These are phyloP conservation scores for Mustela lutreola DNA, from an alignment of 2,113 vertebrate genomes.

Conservation along the genomic window DNA sequence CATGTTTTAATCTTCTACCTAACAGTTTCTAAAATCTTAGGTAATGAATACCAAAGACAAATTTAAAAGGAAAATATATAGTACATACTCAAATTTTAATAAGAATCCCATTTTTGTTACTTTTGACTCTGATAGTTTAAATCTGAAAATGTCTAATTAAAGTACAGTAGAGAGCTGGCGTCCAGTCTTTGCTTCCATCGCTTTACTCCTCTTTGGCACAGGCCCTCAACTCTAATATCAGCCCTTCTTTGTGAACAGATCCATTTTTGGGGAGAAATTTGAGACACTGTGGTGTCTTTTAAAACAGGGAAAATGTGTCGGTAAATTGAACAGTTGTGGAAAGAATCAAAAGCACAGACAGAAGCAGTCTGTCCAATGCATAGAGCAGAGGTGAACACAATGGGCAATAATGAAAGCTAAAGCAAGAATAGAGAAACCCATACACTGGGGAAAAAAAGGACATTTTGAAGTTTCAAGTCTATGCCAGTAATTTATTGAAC, in stretches of 20 bases:
- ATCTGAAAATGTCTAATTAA: slow-evolving; percentile 11
- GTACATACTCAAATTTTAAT: not conserved
- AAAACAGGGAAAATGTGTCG: not conserved
- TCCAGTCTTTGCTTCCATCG: not conserved
- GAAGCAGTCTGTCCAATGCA: not conserved
- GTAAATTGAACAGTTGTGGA: not conserved
- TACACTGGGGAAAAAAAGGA: not conserved
- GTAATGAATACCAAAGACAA: not conserved
- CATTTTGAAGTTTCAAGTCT: not conserved
- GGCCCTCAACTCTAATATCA: not conserved
- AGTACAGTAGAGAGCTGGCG: not conserved
- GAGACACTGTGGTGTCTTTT: not conserved
- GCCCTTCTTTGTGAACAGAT: not conserved
- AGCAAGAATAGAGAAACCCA: not conserved
- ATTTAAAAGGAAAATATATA: not conserved
- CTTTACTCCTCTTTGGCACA: not conserved
- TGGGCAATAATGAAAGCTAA: not conserved
- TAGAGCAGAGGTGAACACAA: not conserved
- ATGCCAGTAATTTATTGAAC: not conserved
- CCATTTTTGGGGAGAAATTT: not conserved
- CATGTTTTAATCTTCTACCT: not conserved
- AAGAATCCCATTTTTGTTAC: not conserved
- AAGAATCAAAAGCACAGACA: not conserved
- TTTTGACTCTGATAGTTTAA: not conserved
- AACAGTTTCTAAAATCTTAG: not conserved